Conservation (phyloP, 2,113 vertebrate species). For the Amia ocellicauda region DNA sequence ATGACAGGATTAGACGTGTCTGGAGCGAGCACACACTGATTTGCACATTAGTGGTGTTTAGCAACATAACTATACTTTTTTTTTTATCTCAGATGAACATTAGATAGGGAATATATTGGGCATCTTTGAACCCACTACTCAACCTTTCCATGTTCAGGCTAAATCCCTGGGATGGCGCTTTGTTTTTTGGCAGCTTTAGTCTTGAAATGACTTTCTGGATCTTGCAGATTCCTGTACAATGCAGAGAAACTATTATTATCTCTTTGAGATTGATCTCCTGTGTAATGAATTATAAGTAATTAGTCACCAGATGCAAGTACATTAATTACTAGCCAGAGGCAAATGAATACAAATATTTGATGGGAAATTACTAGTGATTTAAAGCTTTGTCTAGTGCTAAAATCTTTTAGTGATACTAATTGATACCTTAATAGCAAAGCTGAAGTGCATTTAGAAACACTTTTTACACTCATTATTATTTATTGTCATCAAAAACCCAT, state of each 20-base stretch:
- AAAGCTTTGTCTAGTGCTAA: slow-evolving; percentile 34
- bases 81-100: too few relatives aligned
- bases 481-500: too few relatives aligned
- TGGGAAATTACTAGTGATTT: slow-evolving; percentile 40
- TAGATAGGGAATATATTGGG: too few relatives aligned
- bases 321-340: slow-evolving; percentile 56
- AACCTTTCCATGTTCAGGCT: neutral
- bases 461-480: slow-evolving; percentile 17
- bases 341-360: slow-evolving; percentile 49
- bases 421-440: slow-evolving; percentile 14
- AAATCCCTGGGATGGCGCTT: too few relatives aligned
- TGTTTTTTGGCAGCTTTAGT: too few relatives aligned
- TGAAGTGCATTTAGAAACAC: slow-evolving; percentile 7
- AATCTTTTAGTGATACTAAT: slow-evolving; percentile 16
- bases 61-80: too few relatives aligned
- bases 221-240: neutral
- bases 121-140: neutral
- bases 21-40: neutral
- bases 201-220: neutral
- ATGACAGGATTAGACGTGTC: too few relatives aligned
- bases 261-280: slow-evolving; percentile 42
- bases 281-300: slow-evolving; percentile 56
- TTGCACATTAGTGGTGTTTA: neutral
- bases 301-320: slow-evolving; percentile 55
- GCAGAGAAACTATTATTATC: neutral